Percentiles rank a stretch among this genome's conserved stretches.
Conservation (phyloP, 2,797 vertebrate genomes). For the Brachyalestes nurse region DNA sequence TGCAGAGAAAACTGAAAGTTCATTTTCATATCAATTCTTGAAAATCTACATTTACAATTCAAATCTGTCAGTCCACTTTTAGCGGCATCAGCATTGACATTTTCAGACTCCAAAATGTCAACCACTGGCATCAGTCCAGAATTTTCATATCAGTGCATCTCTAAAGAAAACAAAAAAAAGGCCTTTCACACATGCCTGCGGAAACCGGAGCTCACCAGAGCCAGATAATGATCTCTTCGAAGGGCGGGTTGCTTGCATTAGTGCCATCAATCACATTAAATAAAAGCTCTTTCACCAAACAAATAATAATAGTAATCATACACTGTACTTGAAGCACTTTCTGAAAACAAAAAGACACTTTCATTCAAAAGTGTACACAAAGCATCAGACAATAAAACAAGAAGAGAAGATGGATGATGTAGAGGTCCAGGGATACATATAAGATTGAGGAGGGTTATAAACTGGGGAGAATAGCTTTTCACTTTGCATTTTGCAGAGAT, state of each 20-base stretch:
- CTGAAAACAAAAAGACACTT: too few species aligned
- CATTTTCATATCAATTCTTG: background rate
- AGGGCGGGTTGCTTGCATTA: background rate
- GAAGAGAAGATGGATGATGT: too few species aligned
- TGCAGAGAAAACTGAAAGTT: background rate
- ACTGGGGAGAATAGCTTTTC: too few species aligned
- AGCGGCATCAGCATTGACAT: background rate
- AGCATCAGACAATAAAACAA: too few species aligned
- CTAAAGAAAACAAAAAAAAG: constrained; percentile 8
- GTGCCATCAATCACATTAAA: background rate
- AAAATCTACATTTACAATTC: background rate
- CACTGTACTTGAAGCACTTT: too few species aligned
- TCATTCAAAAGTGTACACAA: too few species aligned
- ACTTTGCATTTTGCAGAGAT: too few species aligned
- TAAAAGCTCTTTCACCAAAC: background rate
- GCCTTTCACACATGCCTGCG: background rate
- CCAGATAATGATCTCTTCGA: background rate
- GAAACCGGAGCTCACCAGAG: background rate
- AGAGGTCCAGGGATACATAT: too few species aligned
- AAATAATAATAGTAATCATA: too few species aligned
- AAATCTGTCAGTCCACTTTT: background rate
- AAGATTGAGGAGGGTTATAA: too few species aligned
- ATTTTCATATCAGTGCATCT: background rate
- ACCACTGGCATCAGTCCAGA: background rate
- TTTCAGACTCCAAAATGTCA: background rate